Evolutionary conservation across 2,113 vertebrate genomes (phyloP).

Genomic region (Asarcornis scutulata): DNA sequence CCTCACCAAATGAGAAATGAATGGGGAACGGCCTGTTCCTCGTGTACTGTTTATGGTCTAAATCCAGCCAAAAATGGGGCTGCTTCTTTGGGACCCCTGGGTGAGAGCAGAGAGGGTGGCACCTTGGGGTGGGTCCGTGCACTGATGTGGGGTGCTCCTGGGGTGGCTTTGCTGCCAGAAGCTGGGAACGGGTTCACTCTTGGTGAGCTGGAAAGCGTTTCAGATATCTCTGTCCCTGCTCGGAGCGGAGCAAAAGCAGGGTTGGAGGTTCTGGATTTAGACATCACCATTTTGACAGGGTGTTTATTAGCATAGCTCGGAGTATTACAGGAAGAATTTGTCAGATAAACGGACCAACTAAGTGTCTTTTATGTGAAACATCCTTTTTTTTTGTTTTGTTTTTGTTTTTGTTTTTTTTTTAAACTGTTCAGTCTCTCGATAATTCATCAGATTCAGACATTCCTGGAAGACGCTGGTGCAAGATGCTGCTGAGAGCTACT

Average conservation of each 20-base stretch:
- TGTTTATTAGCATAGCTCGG: not conserved
- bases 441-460: not conserved
- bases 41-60: not conserved
- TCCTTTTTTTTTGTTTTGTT: no score
- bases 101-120: not conserved
- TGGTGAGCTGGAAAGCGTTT: not conserved
- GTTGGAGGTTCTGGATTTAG: not conserved
- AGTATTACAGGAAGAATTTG: not conserved
- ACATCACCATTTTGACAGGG: not conserved
- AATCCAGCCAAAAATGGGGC: not conserved
- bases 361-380: not conserved
- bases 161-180: not conserved
- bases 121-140: not conserved
- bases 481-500: not conserved
- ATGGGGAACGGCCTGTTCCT: not conserved
- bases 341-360: not conserved
- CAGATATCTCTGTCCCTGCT: not conserved
- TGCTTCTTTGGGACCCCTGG: not conserved
- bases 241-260: not conserved
- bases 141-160: accelerated
- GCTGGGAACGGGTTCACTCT: not conserved
- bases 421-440: not conserved
- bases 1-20: not conserved
- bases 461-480: not conserved
- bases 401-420: not conserved